Evolutionary conservation across 2,888 invertebrate genomes (phyloP), one percentile per base, ranked within the genome.

Genomic region (Caenorhabditis wallacei): DNA sequence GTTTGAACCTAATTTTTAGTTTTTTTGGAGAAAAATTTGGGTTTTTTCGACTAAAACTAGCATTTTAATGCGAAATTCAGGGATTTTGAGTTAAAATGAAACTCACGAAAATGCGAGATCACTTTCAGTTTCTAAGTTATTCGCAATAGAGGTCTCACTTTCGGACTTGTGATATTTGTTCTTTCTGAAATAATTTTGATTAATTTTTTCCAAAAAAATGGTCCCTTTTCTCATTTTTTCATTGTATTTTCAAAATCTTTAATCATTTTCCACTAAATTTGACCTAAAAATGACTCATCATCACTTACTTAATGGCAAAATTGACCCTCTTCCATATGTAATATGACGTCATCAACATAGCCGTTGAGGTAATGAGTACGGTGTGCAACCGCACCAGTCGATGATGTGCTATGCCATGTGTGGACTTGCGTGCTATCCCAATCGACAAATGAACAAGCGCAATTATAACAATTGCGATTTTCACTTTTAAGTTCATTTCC

Each of bases 251-350:
- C 2, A 51, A 61, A 13, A 26, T 40, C 43, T n/a, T 56, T 30
- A 30, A 2, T n/a, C 5, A n/a, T 30, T 53, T 53, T 11, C 24
- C 22, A 8, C 8, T 18, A 30, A 48, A 4, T 53, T 37, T 40
- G n/a, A 5, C 26, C 43, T 2, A 43, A 43, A 43, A 8, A 13
- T 8, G 43, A 43, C 2, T 18, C 2, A 18, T 48, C 13, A 13
- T 13, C n/a, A 82, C 81, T 68, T 40, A 87, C 87, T 51, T 71
- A 0, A 87, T 59, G 30, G 84, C 74, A 20, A 61, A 59, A 35
- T 74, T 82, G 22, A 85, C 66, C 56, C 87, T 56, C 26, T 70
- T 80, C 82, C 82, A 88, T 8, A 88, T 86, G 64, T 84, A 87
- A 16, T 37, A 66, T 0, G 86, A 85, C 22, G 80, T 66, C 8